A percentile compares a stretch with the other conserved stretches of the same genome.
Conservation (phyloP, 2,113 vertebrate species). For the Scortum barcoo region DNA sequence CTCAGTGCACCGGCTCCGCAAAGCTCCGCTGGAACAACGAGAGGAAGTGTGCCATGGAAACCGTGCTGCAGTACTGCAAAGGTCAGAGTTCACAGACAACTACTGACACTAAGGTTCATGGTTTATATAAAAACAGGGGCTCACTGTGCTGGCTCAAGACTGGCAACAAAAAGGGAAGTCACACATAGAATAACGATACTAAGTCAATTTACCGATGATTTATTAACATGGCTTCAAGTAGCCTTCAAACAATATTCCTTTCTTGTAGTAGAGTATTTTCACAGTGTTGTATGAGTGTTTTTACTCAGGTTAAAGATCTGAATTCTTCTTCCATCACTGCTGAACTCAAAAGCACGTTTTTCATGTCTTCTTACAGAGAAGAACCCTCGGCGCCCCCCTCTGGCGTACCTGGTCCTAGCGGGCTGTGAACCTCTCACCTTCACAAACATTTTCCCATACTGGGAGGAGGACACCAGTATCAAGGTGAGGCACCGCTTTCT, state of each 20-base stretch:
- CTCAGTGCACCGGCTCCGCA: slow-evolving; percentile 81
- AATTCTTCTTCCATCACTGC: no score
- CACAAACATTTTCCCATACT: slow-evolving; percentile 88
- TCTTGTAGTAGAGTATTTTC: not conserved
- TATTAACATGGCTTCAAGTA: no score
- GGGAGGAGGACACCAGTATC: slow-evolving; percentile 79
- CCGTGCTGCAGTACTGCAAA: slow-evolving; percentile 86
- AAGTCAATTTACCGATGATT: not conserved
- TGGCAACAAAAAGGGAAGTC: not conserved
- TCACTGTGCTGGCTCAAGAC: no score
- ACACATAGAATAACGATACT: not conserved
- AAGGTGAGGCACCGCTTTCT: slow-evolving; percentile 56
- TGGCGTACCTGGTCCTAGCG: slow-evolving; percentile 84
- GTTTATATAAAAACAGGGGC: no score
- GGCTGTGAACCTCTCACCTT: slow-evolving; percentile 87
- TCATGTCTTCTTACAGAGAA: slow-evolving; percentile 76
- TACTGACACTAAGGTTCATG: no score
- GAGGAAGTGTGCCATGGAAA: slow-evolving; percentile 88
- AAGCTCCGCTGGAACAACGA: slow-evolving; percentile 87
- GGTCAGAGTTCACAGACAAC: slow-evolving; percentile 70
- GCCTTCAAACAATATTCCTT: not conserved
- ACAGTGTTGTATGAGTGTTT: no score
- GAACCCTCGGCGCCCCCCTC: slow-evolving; percentile 83
- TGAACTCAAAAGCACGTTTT: no score
- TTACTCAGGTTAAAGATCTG: no score